phyloP scores from a whole-genome alignment of 2,797 vertebrate genomes.

The Gymnothorax javanicus region DNA sequence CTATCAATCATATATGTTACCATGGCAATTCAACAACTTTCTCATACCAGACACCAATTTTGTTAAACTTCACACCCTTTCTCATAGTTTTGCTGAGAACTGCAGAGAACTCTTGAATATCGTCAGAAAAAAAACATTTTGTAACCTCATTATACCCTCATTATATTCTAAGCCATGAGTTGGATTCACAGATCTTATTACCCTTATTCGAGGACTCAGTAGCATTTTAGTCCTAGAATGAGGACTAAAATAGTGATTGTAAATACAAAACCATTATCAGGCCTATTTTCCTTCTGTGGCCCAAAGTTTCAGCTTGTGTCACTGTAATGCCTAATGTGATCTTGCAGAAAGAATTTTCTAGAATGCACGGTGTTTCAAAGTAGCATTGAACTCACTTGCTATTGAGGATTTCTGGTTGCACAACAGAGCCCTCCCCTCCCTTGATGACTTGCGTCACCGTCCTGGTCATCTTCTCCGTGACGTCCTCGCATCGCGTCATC shows the following conservation, averaged over 20 bases:
- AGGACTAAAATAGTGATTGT: too few species aligned
- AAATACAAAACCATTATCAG: too few species aligned
- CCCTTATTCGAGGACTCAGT: too few species aligned
- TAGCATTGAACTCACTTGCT: conserved; percentile 63
- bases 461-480: conserved; percentile 76
- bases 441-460: conserved; percentile 77
- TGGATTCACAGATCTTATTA: too few species aligned
- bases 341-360: not conserved
- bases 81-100: not conserved
- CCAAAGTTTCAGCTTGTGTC: too few species aligned
- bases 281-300: too few species aligned
- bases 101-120: not conserved
- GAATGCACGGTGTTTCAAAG: not conserved
- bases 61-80: too few species aligned
- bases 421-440: conserved; percentile 69
- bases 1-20: not conserved
- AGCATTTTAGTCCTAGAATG: too few species aligned
- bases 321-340: not conserved
- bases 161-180: not conserved
- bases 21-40: not conserved
- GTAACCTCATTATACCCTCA: not conserved
- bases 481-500: conserved; percentile 85
- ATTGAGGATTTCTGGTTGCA: conserved; percentile 77
- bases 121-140: not conserved
- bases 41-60: not conserved